Conservation (phyloP, 2,888 invertebrate genomes). For the Amphipyra berbera region DNA sequence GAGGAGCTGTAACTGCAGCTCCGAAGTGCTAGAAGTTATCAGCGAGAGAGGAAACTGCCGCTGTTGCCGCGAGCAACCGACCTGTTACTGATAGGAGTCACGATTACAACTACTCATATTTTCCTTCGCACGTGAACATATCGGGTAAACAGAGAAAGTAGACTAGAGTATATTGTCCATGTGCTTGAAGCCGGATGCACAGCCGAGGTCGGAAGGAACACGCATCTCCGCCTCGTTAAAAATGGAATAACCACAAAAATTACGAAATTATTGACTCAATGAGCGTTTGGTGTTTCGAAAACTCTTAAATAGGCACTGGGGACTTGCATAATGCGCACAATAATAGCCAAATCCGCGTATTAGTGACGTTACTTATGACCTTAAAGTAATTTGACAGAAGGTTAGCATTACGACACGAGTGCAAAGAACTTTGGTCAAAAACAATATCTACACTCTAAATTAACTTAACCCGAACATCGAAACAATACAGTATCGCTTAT, state of each 20-base stretch:
- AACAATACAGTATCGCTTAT: conserved; percentile 8
- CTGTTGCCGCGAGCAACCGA: background rate
- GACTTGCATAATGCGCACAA: conserved; percentile 29
- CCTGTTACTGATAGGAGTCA: conserved; percentile 39
- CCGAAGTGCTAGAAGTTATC: conserved; percentile 31
- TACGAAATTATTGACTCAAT: conserved; percentile 43
- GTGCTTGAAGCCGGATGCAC: conserved; percentile 37
- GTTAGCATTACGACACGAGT: conserved; percentile 31
- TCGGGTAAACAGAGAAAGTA: conserved; percentile 14
- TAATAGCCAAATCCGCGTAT: conserved; percentile 38
- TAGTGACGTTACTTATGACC: conserved; percentile 28
- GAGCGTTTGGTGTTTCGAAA: conserved; percentile 26
- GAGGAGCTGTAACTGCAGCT: conserved; percentile 19
- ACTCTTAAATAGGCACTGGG: conserved; percentile 25
- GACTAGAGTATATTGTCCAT: conserved; percentile 4
- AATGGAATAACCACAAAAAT: conserved; percentile 23
- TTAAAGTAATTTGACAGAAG: conserved; percentile 30
- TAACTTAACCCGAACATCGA: conserved; percentile 10
- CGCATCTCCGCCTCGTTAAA: conserved; percentile 16
- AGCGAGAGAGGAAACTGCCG: conserved; percentile 28
- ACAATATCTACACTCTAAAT: conserved; percentile 27
- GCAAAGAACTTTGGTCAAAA: conserved; percentile 19
- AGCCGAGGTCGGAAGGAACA: conserved; percentile 14
- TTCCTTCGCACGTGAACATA: conserved; percentile 17
- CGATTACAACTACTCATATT: conserved; percentile 32